A percentile compares a stretch with the other conserved stretches of the same genome.
phyloP scores from a whole-genome alignment of 2,888 invertebrate genomes.

The Cremastinae sp. region DNA sequence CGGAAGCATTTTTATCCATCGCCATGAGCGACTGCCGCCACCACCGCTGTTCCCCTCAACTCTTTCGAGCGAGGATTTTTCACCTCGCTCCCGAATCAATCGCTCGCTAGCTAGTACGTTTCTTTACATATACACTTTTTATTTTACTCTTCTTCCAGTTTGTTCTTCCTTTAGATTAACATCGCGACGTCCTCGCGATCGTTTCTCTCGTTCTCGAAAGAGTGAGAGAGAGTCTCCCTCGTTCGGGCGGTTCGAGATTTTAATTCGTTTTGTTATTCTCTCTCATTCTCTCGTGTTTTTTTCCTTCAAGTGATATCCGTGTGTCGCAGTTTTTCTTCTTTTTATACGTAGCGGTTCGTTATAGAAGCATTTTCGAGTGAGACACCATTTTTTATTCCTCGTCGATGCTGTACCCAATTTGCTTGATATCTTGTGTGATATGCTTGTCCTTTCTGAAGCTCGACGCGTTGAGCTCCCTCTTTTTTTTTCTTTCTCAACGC shows the following conservation, averaged over 20 bases:
- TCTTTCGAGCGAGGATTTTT: conserved; percentile 1
- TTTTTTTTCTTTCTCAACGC: not conserved
- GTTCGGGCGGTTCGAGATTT: conserved; percentile 15
- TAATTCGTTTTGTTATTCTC: not conserved
- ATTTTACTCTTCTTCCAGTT: conserved; percentile 53
- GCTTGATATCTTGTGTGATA: conserved; percentile 18
- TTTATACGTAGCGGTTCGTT: conserved; percentile 50
- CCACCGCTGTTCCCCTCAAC: conserved; percentile 20
- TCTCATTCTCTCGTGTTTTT: not conserved
- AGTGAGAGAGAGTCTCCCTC: conserved; percentile 16
- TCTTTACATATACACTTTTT: conserved; percentile 15
- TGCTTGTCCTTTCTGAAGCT: conserved; percentile 15
- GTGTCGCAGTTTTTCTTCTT: conserved; percentile 23
- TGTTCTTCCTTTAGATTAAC: conserved; percentile 17
- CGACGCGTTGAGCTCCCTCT: not conserved
- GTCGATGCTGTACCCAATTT: not conserved
- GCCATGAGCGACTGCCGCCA: conserved; percentile 25
- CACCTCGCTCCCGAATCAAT: conserved; percentile 3
- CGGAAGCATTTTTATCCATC: conserved; percentile 39
- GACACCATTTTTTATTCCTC: conserved; percentile 23
- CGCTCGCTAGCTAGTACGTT: conserved; percentile 25
- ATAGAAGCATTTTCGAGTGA: conserved; percentile 68
- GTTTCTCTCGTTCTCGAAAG: conserved; percentile 7
- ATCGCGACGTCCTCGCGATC: conserved; percentile 24
- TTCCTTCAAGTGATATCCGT: conserved; percentile 44